Percentiles rank a stretch among this genome's conserved stretches.
Evolutionary conservation across 2,888 invertebrate genomes (phyloP).

Genomic region (Plemyria rubiginata): DNA sequence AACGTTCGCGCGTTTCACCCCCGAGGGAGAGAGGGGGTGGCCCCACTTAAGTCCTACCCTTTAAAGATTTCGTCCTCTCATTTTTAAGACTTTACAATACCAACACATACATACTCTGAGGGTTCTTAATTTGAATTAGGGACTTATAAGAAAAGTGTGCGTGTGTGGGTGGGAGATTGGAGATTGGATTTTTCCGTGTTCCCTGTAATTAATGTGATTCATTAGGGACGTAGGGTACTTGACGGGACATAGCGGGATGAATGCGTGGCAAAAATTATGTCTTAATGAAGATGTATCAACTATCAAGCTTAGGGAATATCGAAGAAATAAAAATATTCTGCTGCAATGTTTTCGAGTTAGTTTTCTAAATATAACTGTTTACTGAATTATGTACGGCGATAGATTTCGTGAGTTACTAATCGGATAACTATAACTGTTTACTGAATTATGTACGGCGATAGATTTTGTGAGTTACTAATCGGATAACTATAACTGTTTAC

Average conservation of each 20-base stretch:
- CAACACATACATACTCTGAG: conserved; percentile 72
- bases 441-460: too few relatives aligned
- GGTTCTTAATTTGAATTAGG: conserved; percentile 73
- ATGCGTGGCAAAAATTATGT: conserved; percentile 20
- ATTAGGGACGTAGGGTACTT: conserved; percentile 57
- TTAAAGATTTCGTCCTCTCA: conserved; percentile 84
- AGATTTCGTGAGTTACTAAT: too few relatives aligned
- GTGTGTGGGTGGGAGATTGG: conserved; percentile 56
- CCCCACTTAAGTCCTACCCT: conserved; percentile 83
- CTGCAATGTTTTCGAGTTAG: not conserved
- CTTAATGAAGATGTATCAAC: conserved; percentile 14
- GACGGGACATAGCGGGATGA: conserved; percentile 33
- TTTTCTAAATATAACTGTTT: too few relatives aligned
- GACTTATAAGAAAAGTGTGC: conserved; percentile 34
- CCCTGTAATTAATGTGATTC: conserved; percentile 73
- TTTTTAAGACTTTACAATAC: conserved; percentile 85
- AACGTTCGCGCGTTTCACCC: conserved; percentile 73
- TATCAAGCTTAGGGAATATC: conserved; percentile 3
- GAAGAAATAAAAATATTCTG: not conserved
- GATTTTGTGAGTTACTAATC: too few relatives aligned
- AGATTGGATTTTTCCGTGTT: conserved; percentile 82
- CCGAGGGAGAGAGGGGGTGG: conserved; percentile 59
- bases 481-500: too few relatives aligned
- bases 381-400: too few relatives aligned
- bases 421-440: too few relatives aligned